Base-by-base conservation (phyloP, 35 echinoderm and acorn worm genomes). In the Ophioderma brevispina region DNA sequence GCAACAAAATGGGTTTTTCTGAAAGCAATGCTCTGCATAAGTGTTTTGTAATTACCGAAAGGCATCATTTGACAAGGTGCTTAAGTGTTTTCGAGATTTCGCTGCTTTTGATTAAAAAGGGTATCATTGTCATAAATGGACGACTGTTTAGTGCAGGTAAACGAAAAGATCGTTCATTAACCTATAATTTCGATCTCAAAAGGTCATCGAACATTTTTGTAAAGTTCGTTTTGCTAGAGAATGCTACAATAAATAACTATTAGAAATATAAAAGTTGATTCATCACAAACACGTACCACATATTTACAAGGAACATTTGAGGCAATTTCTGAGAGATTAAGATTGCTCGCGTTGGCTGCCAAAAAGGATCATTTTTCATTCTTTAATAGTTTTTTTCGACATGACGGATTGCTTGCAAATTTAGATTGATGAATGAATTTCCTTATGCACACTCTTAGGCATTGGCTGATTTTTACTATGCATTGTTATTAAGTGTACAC, bases 21-120 rank as follows among this genome's bases (percentile, higher is more conserved):
- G 59, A 70, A 70, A 70, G 59, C 59, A 70, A 70, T 70, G 59
- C 59, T 70, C 59, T 1, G 28, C n/a, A 70, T 70, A 70, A 70
- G 59, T 70, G 59, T 70, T 70, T 70, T 70, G 28, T 70, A 70
- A 70, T 70, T 70, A 70, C 59, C 5, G 59, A 15, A 25, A 25
- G 59, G 17, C 28, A 70, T 70, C 59, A 70, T 13, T 70, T 70
- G 59, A 70, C 59, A 70, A 70, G 17, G 6, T 70, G n/a, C 59
- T 70, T 30, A 70, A 70, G 59, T 70, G 59, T 25, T 70, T 30
- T 70, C 28, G 10, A 70, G n/a, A 70, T 18, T 70, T 70, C n/a
- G 1, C 28, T 70, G 28, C 59, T 70, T 70, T 70, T 70, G 10
- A 25, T 15, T 70, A 18, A 70, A 70, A 70, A 25, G 41, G 15